Base-by-base conservation (phyloP, 2,888 invertebrate genomes). In the Acleris literana region DNA sequence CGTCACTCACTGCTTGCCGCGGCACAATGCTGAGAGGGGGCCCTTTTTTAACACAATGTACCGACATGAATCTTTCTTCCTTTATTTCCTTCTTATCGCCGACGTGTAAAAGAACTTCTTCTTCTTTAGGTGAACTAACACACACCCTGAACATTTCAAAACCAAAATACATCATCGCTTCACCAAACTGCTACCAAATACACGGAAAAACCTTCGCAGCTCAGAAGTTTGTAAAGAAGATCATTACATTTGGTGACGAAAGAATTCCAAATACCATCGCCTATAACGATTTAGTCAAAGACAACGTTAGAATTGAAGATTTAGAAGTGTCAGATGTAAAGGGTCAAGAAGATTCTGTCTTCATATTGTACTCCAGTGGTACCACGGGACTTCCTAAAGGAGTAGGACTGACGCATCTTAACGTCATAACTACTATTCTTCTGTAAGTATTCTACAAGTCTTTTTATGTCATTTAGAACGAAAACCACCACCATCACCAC, bases 321-420 rank as follows among this genome's bases (percentile, higher is more conserved):
- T 77, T 78, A 39, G 56, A 62, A 58, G 65, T 61, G 6, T 57
- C 62, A 1, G 71, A 72, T 17, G 76, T 77, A 1, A 29, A 65
- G 5, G 77, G 77, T 9, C 74, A 77, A 46, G 65, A 20, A 0
- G 77, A 76, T 44, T 70, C 73, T 6, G 60, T 71, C 1, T 64
- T 74, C 0, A 69, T 78, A 9, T 43, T 77, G 6, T 78, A 76
- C 48, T 78, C 78, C 0, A 77, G 77, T 3, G 78, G 78, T 5
- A 78, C 78, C 0, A 77, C 78, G 3, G 78, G 78, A 1, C 16
- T 78, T 17, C 76, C 77, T 1, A 78, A 78, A 61, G 78, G 76
- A 11, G 75, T 77, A 5, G 73, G 74, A 74, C 52, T 77, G 39
- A 72, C 75, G 3, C 76, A 78, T 64, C 43, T 74, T 0, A 77